These are phyloP conservation scores for Musca vetustissima DNA, from an alignment of 1,140 invertebrate species.

Conservation along the genomic window DNA sequence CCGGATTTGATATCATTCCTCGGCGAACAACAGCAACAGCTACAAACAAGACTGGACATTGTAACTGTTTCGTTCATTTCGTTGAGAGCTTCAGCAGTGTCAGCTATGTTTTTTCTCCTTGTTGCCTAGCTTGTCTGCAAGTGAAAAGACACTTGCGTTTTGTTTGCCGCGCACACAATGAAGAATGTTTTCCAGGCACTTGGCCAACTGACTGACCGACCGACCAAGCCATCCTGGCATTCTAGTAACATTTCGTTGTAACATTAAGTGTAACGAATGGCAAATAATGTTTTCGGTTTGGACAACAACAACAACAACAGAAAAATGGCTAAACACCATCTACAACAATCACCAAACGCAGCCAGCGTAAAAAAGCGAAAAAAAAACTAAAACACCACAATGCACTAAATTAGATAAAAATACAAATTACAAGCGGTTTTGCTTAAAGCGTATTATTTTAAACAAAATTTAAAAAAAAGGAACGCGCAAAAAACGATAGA, in stretches of 20 bases:
- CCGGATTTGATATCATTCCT: slow-evolving; percentile 24
- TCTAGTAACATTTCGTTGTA: not conserved
- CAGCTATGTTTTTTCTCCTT: not conserved
- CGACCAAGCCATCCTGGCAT: no score
- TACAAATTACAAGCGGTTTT: slow-evolving; percentile 54
- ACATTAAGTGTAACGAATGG: slow-evolving; percentile 31
- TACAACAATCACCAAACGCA: no score
- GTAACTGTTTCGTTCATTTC: not conserved
- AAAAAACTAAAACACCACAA: no score
- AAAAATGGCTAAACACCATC: no score
- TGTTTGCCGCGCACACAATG: not conserved
- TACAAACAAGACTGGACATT: not conserved
- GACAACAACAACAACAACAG: no score
- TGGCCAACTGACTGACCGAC: not conserved
- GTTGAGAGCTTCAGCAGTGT: not conserved
- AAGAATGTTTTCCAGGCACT: slow-evolving; percentile 13
- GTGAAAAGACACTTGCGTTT: slow-evolving; percentile 7
- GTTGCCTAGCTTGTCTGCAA: no score
- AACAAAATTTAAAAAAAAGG: slow-evolving; percentile 6
- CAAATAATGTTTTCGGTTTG: slow-evolving; percentile 27
- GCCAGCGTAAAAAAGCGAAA: not conserved
- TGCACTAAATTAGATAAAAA: slow-evolving; percentile 54
- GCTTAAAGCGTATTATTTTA: slow-evolving; percentile 33
- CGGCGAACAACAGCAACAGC: slow-evolving; percentile 12
- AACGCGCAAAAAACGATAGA: not conserved